Conservation (phyloP, 2,113 vertebrate species). For the Lophotis ruficrista region DNA sequence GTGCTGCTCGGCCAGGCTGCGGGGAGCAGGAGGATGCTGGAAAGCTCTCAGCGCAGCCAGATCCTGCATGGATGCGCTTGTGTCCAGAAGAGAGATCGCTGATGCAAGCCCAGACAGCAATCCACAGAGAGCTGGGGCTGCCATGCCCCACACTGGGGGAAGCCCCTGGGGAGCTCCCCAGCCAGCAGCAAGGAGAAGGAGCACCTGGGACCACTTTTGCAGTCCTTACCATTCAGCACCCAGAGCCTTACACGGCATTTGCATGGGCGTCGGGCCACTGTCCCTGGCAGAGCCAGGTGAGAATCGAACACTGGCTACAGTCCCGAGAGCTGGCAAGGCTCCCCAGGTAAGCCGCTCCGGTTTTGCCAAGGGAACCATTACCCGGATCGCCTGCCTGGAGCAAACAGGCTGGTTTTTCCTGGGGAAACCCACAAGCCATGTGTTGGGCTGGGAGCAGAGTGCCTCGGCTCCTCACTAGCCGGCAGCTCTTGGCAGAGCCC, state of each 20-base stretch:
- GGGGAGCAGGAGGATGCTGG: neutral
- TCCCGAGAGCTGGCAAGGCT: neutral
- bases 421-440: neutral
- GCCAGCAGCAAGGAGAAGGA: neutral
- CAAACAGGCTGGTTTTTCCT: neutral
- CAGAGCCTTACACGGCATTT: accelerated
- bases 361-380: neutral
- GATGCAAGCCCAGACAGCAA: neutral
- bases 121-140: neutral
- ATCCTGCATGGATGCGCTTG: neutral
- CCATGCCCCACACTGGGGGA: accelerated
- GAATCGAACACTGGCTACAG: neutral
- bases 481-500: neutral
- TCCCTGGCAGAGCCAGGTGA: neutral
- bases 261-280: neutral
- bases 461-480: accelerated
- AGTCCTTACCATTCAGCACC: neutral
- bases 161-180: neutral
- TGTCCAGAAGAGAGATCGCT: neutral
- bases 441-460: neutral
- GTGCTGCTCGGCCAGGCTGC: accelerated
- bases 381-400: neutral
- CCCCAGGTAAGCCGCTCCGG: accelerated
- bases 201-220: neutral
- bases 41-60: neutral